A percentile compares a stretch with the other conserved stretches of the same genome.
Evolutionary conservation across 2,888 invertebrate genomes (phyloP).

Genomic region (Anarsia innoxiella): DNA sequence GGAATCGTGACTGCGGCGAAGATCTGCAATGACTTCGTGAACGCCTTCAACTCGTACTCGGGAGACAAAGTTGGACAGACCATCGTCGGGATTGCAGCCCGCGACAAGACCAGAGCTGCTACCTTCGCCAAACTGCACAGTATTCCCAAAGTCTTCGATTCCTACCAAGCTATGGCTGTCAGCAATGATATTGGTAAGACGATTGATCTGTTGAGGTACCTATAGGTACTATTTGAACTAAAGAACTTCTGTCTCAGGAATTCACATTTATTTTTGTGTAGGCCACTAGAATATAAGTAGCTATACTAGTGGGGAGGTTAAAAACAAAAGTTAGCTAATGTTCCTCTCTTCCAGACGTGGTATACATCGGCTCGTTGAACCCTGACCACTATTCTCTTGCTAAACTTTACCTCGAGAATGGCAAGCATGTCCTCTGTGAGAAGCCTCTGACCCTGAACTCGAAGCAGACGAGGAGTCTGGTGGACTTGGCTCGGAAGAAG

Average conservation of each 20-base stretch:
- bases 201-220: background rate
- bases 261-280: no score
- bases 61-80: conserved; percentile 77
- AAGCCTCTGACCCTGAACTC: conserved; percentile 90
- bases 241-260: no score
- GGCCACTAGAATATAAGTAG: no score
- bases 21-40: conserved; percentile 89
- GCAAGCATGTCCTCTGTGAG: conserved; percentile 93
- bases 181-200: conserved; percentile 82
- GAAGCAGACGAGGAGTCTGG: conserved; percentile 81
- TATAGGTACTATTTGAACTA: no score
- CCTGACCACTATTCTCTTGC: conserved; percentile 82
- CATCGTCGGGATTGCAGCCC: conserved; percentile 83
- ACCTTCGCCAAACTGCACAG: conserved; percentile 85
- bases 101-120: conserved; percentile 78
- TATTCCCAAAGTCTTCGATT: conserved; percentile 81
- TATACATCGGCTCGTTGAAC: conserved; percentile 88
- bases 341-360: conserved; percentile 78
- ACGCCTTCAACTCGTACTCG: conserved; percentile 78
- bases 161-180: conserved; percentile 82
- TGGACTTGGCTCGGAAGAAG: conserved; percentile 80
- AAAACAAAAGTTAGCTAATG: no score
- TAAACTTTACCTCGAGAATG: conserved; percentile 83
- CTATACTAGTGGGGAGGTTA: no score
- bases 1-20: conserved; percentile 89